Conservation (phyloP, 2,797 vertebrate genomes). For the Enteromius treurensis region DNA sequence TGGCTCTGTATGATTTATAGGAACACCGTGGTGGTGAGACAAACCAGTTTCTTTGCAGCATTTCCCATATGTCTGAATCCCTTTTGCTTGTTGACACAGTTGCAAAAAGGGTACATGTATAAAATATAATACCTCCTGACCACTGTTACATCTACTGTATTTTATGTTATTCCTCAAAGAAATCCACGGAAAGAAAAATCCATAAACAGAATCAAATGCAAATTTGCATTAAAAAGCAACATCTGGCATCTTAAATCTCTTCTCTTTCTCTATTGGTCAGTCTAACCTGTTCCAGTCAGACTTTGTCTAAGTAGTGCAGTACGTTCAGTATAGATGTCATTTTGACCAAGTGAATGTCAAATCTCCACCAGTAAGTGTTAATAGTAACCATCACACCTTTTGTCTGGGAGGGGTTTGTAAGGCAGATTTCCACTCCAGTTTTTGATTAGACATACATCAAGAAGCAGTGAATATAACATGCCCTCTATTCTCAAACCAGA, state of each 20-base stretch:
- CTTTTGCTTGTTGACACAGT: slow-evolving; percentile 60
- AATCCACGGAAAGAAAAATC: background rate
- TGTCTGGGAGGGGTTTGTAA: background rate
- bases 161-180: slow-evolving; percentile 48
- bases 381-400: slow-evolving; percentile 13
- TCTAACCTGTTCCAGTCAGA: background rate
- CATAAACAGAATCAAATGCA: background rate
- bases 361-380: slow-evolving; percentile 49
- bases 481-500: background rate
- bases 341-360: slow-evolving; percentile 20
- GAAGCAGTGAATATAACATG: background rate
- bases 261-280: background rate
- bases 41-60: slow-evolving; percentile 45
- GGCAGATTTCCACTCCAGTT: background rate
- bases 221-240: background rate
- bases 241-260: background rate
- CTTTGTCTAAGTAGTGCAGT: background rate
- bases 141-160: slow-evolving; percentile 47
- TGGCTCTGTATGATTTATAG: slow-evolving; percentile 35
- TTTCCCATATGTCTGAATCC: slow-evolving; percentile 49
- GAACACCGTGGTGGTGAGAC: background rate
- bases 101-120: slow-evolving; percentile 62
- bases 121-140: slow-evolving; percentile 60
- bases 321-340: background rate
- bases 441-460: background rate